Evolutionary conservation across 2,797 vertebrate species (phyloP).

Genomic region (Cossypha caffra): DNA sequence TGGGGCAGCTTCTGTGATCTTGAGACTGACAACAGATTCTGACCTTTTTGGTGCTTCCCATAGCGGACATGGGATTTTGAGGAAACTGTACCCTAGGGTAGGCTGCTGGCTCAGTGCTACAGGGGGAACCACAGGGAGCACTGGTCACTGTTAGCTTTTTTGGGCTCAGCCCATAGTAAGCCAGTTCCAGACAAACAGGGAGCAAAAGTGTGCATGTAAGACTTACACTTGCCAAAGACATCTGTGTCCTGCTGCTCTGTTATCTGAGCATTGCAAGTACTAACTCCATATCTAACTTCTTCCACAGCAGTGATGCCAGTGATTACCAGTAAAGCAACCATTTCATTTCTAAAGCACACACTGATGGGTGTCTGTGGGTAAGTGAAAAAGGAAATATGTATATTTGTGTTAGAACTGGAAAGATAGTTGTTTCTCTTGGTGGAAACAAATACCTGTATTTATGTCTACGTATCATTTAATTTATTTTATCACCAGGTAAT

Average conservation of each 20-base stretch:
- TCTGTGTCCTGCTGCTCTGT: not conserved
- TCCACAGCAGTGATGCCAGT: not conserved
- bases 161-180: not conserved
- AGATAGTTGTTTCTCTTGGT: not conserved
- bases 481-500: slow-evolving; percentile 20
- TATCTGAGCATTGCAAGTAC: not conserved
- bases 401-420: slow-evolving; percentile 22
- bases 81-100: not conserved
- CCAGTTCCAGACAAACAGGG: not conserved
- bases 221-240: not conserved
- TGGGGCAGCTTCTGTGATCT: not conserved
- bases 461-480: slow-evolving; percentile 31
- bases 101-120: not conserved
- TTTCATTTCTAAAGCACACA: not conserved
- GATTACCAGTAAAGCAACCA: not conserved
- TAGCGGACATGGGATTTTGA: rapidly evolving
- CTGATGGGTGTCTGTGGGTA: not conserved
- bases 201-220: not conserved
- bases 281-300: not conserved
- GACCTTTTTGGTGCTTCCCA: not conserved
- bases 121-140: rapidly evolving
- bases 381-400: not conserved
- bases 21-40: rapidly evolving
- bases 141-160: not conserved
- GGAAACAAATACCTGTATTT: slow-evolving; percentile 30